Base-by-base conservation (phyloP, 2,797 vertebrate species). In the Paedocypris micromegethes region DNA sequence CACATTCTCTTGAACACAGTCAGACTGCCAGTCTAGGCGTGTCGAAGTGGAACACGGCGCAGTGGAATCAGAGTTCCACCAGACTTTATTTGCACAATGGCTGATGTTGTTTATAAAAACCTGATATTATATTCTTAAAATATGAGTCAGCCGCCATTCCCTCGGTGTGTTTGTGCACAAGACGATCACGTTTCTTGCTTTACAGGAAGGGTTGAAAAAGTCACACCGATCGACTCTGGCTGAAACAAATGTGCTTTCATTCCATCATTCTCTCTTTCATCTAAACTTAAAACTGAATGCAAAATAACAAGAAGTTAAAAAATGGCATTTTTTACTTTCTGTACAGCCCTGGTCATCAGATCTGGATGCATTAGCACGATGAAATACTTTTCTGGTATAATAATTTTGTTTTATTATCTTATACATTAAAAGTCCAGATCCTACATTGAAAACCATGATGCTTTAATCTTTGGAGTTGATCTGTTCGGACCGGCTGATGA, bases 51-150 rank as follows among this genome's bases (percentile, higher is more conserved):
- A 61, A 68, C 37, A 23, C 48, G 40, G 41, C 9, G n/a, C n/a
- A 49, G 54, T 66, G 54, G 37, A 52, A 48, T 69, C 51, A 61
- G 4, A 2, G 39, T 54, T 61, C 61, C 43, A 67, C 47, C 56
- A 60, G 9, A 68, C 55, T 66, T 66, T 59, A 63, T 60, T 58
- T 60, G 69, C 56, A 68, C 51, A 58, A 43, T 53, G 54, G 55
- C 40, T 58, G 43, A 64, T 41, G 47, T 8, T 70, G 70, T 69
- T 70, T 70, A 60, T 46, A 66, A 70, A 76, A 69, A 76, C 60
- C 60, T 61, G 62, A 62, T 66, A 68, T 65, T 64, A 66, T 65
- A 54, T 66, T 66, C 44, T 54, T 69, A 58, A 62, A 64, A 72
- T 39, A 58, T 23, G 39, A 41, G 57, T 47, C 2, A 3, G 3